Evolutionary conservation across 2,113 vertebrate species (phyloP).

Genomic region (Aptenodytes forsteri): DNA sequence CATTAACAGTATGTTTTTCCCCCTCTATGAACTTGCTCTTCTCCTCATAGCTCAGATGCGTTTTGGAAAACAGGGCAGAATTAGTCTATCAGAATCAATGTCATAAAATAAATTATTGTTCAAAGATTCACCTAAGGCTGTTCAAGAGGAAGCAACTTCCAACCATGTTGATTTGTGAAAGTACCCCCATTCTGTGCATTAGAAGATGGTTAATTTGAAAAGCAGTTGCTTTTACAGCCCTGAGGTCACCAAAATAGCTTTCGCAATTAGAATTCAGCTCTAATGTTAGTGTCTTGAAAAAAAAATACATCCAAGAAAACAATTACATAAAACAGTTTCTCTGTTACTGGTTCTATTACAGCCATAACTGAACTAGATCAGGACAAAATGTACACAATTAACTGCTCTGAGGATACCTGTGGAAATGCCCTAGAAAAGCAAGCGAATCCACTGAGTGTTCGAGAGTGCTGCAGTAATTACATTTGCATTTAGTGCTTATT

Average conservation of each 20-base stretch:
- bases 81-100: not conserved
- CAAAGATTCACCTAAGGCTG: not conserved
- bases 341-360: not conserved
- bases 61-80: not conserved
- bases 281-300: not conserved
- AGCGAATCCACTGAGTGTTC: not conserved
- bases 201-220: not conserved
- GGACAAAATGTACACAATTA: constrained; percentile 6
- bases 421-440: constrained; percentile 5
- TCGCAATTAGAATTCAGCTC: not conserved
- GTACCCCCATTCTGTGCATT: not conserved
- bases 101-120: not conserved
- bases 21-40: not conserved
- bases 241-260: not conserved
- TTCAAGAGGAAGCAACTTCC: not conserved
- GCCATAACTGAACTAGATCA: not conserved
- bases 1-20: not conserved
- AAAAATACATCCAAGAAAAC: not conserved
- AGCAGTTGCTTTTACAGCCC: constrained; percentile 4
- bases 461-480: not conserved
- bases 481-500: not conserved
- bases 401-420: constrained; percentile 7
- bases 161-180: not conserved
- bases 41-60: not conserved
- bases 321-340: not conserved